Conservation (phyloP, 2,797 vertebrate species). For the Gallirallus australis region DNA sequence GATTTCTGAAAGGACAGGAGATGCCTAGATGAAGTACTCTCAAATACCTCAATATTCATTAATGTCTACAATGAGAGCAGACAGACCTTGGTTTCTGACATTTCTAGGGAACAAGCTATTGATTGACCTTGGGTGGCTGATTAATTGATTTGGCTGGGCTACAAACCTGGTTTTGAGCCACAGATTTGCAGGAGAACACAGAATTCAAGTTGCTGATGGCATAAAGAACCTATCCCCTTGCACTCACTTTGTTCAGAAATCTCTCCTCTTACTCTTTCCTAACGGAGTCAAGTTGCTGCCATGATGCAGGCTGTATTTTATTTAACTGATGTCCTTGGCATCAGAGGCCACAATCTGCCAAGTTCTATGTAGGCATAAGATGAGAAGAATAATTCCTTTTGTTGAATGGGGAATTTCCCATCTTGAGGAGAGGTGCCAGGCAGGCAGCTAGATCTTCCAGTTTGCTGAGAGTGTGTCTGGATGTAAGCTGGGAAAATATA, state of each 20-base stretch:
- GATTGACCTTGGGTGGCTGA: not conserved
- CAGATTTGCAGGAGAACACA: not conserved
- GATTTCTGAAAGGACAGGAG: not conserved
- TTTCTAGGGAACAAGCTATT: not conserved
- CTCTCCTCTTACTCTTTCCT: not conserved
- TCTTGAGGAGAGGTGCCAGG: not conserved
- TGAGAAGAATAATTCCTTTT: constrained; percentile 28
- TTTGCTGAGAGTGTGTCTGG: not conserved
- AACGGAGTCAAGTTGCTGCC: not conserved
- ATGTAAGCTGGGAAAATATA: constrained; percentile 32
- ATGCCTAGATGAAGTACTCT: not conserved
- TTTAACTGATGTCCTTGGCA: not conserved
- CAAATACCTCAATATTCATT: not conserved
- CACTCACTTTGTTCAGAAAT: not conserved
- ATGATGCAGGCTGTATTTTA: not conserved
- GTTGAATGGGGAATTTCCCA: not conserved
- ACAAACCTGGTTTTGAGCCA: not conserved
- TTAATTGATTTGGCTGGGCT: not conserved
- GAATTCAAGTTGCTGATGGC: not conserved
- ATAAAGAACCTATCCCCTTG: not conserved
- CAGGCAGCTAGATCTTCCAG: not conserved
- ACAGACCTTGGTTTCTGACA: not conserved
- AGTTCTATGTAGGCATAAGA: not conserved
- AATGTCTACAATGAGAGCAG: not conserved
- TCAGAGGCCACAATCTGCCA: not conserved